Conservation (phyloP, 2,113 vertebrate genomes). For the Pterocles orientalis region DNA sequence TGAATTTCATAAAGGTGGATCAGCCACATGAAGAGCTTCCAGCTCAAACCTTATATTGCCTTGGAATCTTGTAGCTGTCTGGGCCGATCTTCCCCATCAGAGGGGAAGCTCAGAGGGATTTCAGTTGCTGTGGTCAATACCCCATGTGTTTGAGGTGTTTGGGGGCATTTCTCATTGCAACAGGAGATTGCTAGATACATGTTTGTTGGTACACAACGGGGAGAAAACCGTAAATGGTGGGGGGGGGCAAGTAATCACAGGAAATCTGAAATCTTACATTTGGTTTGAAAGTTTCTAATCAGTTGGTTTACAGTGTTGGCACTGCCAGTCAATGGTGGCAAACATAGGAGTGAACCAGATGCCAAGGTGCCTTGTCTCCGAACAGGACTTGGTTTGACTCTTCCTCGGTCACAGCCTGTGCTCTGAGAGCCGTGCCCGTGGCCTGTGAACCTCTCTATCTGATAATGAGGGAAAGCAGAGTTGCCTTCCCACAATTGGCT, state of each 20-base stretch:
- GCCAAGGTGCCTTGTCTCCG: not conserved
- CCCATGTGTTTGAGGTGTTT: not conserved
- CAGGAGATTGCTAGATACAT: not conserved
- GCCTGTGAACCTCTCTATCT: not conserved
- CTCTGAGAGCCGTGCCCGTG: not conserved
- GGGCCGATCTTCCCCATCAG: not conserved
- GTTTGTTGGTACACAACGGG: not conserved
- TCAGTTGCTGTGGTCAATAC: accelerated
- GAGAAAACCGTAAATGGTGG: not conserved
- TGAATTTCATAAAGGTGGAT: not conserved
- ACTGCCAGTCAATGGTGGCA: not conserved
- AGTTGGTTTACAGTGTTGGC: not conserved
- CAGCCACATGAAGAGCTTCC: not conserved
- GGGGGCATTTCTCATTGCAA: not conserved
- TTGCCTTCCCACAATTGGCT: not conserved
- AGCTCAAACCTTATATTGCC: not conserved
- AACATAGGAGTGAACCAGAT: not conserved
- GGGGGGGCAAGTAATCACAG: not conserved
- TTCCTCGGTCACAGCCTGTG: accelerated
- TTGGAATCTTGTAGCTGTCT: not conserved
- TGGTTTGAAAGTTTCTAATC: not conserved
- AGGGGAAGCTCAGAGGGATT: not conserved
- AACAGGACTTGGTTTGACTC: not conserved
- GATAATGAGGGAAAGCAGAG: not conserved
- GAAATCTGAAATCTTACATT: not conserved